phyloP scores from a whole-genome alignment of 2,113 vertebrate genomes.

The Clupea harengus region DNA sequence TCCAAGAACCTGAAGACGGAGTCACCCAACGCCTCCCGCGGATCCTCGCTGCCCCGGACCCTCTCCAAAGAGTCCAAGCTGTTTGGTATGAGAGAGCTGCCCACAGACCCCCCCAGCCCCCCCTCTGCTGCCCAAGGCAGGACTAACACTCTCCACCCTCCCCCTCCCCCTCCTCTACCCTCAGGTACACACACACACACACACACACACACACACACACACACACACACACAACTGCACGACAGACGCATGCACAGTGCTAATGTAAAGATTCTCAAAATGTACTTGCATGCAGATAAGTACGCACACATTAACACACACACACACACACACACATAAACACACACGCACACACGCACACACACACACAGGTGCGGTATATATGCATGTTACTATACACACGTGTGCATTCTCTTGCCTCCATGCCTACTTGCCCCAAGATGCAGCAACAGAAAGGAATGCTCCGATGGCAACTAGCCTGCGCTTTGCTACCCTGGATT shows the following conservation, averaged over 20 bases:
- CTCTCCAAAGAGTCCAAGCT: conserved; percentile 99
- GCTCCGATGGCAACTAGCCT: not conserved
- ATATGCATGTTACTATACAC: not conserved
- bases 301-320: conserved; percentile 58
- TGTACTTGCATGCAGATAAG: too few species aligned
- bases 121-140: conserved; percentile 84
- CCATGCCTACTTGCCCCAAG: not conserved
- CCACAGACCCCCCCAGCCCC: conserved; percentile 69
- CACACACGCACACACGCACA: conserved; percentile 58
- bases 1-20: conserved; percentile 97
- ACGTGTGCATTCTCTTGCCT: not conserved
- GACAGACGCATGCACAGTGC: too few species aligned
- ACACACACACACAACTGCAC: not conserved
- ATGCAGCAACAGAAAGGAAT: not conserved
- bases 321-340: conserved; percentile 70
- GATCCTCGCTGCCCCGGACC: conserved; percentile 94
- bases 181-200: conserved; percentile 81
- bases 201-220: not conserved
- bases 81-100: conserved; percentile 95
- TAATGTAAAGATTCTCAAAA: too few species aligned
- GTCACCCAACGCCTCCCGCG: conserved; percentile 90
- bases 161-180: conserved; percentile 90
- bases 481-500: not conserved
- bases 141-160: conserved; percentile 93
- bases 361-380: not conserved